phyloP scores from a whole-genome alignment of 2,113 vertebrate genomes.

The Paramormyrops kingsleyae region DNA sequence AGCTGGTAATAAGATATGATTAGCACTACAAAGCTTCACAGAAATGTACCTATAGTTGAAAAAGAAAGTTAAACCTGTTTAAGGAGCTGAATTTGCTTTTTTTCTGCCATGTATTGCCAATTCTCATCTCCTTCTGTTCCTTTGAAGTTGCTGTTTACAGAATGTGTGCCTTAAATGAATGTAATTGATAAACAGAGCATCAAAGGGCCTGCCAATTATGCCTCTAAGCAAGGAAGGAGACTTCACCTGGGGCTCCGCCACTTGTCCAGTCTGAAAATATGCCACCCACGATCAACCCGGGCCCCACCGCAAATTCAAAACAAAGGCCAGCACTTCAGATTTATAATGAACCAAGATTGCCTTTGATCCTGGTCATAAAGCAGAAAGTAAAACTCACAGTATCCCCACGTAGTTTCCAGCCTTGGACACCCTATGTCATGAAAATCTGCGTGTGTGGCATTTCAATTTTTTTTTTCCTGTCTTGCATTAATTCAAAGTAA shows the following conservation, averaged over 20 bases:
- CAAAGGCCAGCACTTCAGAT: background rate
- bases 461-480: background rate
- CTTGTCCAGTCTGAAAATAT: slow-evolving; percentile 1
- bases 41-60: background rate
- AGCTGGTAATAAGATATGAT: background rate
- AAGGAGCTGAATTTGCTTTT: background rate
- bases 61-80: slow-evolving; percentile 9
- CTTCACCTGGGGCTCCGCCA: background rate
- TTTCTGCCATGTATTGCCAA: background rate
- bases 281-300: background rate
- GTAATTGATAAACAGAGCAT: slow-evolving; percentile 24
- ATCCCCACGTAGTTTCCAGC: background rate
- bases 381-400: background rate
- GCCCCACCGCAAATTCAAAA: background rate
- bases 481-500: background rate
- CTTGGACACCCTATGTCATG: background rate
- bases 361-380: slow-evolving; percentile 6
- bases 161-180: slow-evolving; percentile 10
- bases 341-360: background rate
- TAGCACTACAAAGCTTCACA: slow-evolving; percentile 3
- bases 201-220: slow-evolving; percentile 10
- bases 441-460: background rate
- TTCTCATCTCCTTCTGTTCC: background rate
- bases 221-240: background rate
- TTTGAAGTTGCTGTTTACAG: slow-evolving; percentile 14